Base-by-base conservation (phyloP, 2,113 vertebrate genomes). In the Lamprotornis superbus region DNA sequence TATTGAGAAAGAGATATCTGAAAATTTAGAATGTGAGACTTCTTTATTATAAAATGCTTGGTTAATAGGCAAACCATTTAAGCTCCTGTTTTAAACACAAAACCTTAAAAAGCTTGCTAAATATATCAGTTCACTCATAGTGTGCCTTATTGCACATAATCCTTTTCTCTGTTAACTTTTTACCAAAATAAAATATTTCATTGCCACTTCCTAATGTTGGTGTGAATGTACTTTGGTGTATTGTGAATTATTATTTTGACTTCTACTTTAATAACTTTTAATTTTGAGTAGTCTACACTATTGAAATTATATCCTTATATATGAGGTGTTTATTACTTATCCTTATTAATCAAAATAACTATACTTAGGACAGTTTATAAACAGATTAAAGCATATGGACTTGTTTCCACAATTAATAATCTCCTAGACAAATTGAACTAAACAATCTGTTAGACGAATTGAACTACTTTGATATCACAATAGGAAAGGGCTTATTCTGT, bases 361-460 rank as follows among this genome's bases (percentile, higher is more conserved):
- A 33, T 52, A 22, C 20, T 95, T 90, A 89, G 55, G 67, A 90
- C 31, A 94, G 35, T 79, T 96, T 94, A 94, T 77, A 83, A 68
- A 92, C 50, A 93, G 31, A 12, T 82, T 87, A 87, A 21, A 20
- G 53, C 64, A 78, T 14, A 73, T 35, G 23, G 4, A 49, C 42
- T 92, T 85, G 28, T 92, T 80, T 74, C 69, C 23, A 37, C 35
- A 61, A 81, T 61, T 78, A 76, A 84, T 42, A 88, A 52, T 35
- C 40, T 67, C 65, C 67, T 87, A 89, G 74, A 78, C 18, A 74
- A 73, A 56, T 42, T 55, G 18, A 73, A 44, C 9, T 21, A 56
- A 73, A 82, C 42, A 83, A 57, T 46, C 40, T 68, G 42, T 67
- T 84, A 87, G 82, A 81, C 9, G 77, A 89, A 80, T 1, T 35